Evolutionary conservation across 2,888 invertebrate species (phyloP), one percentile per base, ranked within the genome.

Genomic region (Leucania comma): DNA sequence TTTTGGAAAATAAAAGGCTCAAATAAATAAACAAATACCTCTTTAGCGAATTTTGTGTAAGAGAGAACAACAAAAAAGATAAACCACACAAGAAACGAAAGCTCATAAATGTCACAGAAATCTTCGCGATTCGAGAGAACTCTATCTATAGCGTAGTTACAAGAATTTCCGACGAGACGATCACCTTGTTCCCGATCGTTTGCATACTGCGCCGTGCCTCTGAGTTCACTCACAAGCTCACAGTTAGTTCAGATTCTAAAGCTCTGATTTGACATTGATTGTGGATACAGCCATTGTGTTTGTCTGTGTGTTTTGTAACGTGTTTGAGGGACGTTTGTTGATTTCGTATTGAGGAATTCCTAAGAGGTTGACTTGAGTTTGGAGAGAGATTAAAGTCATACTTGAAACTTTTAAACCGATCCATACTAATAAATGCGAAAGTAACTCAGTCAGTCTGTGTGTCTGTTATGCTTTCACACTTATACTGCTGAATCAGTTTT

Each of bases 211-310:
- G 38, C 51, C 59, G 67, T 24, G 53, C 69, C 64, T 58, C 57
- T 17, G 68, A 65, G 71, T 59, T 63, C 56, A 56, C 22, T 57
- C 57, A 57, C 60, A 20, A 46, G 72, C 12, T 53, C 61, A 58
- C 53, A 46, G 64, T 66, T 76, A 64, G 70, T 58, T 56, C 62
- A 54, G 65, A 68, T 73, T 79, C 81, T 61, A 78, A 72, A 62
- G 73, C 76, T 62, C 74, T 77, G 80, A 72, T 79, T 79, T 79
- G 75, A 63, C 68, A 79, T 79, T 76, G 79, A 79, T 61, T 75
- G 62, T 68, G 22, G 54, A 58, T 66, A 59, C 68, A 46, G 26
- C 38, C 71, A 75, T 79, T 72, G 78, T 76, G 60, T 71, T 46
- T 64, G 62, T 75, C 65, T 67, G 64, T 70, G 32, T 64, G 59